Conservation (phyloP, 2,113 vertebrate genomes). For the Sylvia atricapilla region DNA sequence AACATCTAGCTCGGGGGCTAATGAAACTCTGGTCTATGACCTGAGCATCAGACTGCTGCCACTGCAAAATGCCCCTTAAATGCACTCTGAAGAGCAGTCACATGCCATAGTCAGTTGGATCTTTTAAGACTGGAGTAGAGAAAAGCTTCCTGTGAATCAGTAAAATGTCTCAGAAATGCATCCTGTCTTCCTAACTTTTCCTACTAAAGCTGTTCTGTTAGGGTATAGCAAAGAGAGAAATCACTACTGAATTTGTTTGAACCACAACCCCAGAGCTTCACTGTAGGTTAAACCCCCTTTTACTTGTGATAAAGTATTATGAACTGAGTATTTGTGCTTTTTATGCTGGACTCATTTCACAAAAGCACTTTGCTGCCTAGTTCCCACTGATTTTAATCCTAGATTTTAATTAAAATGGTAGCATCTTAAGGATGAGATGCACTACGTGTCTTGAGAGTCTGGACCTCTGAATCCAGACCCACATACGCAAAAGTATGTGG, state of each 20-base stretch:
- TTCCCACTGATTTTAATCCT: slow-evolving; percentile 12
- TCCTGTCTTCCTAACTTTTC: not conserved
- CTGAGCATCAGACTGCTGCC: not conserved
- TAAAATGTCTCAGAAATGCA: not conserved
- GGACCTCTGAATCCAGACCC: not conserved
- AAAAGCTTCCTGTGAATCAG: not conserved
- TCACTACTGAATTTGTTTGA: not conserved
- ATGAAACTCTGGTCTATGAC: slow-evolving; percentile 17
- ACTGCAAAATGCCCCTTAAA: slow-evolving; percentile 30
- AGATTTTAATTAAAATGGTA: not conserved
- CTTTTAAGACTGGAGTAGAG: not conserved
- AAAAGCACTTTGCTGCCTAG: slow-evolving; percentile 1
- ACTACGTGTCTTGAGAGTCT: not conserved
- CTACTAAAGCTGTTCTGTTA: not conserved
- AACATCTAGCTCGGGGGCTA: not conserved
- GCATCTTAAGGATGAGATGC: not conserved
- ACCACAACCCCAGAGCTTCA: not conserved
- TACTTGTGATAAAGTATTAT: not conserved
- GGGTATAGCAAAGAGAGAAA: not conserved
- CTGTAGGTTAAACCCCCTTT: not conserved
- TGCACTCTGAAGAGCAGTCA: not conserved
- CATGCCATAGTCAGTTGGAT: not conserved
- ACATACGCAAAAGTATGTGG: not conserved
- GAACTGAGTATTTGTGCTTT: not conserved
- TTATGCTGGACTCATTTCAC: not conserved